Percentiles rank a stretch among this genome's conserved stretches.
These are phyloP conservation scores for Amiota minor DNA, from an alignment of 2,888 invertebrate species.

Conservation along the genomic window DNA sequence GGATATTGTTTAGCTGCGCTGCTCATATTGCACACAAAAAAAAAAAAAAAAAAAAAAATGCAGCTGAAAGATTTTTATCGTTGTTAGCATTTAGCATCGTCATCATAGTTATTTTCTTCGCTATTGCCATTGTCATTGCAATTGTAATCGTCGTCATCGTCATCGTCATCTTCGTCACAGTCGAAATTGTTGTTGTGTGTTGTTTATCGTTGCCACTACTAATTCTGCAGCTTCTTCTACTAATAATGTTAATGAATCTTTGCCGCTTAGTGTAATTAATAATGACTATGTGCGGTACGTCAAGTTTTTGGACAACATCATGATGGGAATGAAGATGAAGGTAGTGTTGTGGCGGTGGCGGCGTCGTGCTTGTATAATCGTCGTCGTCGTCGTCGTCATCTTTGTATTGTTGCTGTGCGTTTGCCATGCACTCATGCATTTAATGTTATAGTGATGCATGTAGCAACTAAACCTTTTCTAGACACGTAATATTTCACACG, in stretches of 20 bases:
- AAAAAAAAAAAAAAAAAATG: no score
- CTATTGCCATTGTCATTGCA: constrained; percentile 2
- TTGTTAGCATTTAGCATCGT: no score
- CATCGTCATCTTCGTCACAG: neutral
- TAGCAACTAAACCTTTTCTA: constrained; percentile 74
- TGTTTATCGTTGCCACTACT: neutral
- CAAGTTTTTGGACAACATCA: neutral
- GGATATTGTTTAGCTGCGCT: constrained; percentile 30
- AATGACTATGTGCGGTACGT: neutral
- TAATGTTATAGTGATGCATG: constrained; percentile 15
- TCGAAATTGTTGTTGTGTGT: neutral
- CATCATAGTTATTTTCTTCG: neutral
- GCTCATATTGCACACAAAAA: neutral
- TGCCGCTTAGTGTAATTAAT: neutral
- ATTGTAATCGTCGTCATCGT: constrained; percentile 12
- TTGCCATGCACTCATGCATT: constrained; percentile 1
- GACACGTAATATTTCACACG: constrained; percentile 96
- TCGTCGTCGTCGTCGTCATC: neutral
- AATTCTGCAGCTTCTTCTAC: neutral
- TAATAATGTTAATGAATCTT: neutral
- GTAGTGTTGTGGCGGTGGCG: no score
- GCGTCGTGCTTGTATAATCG: neutral
- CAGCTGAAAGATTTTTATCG: no score
- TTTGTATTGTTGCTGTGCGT: neutral
- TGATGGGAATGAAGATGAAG: neutral